Evolutionary conservation across 2,113 vertebrate species (phyloP).

Genomic region (Probosciger aterrimus): DNA sequence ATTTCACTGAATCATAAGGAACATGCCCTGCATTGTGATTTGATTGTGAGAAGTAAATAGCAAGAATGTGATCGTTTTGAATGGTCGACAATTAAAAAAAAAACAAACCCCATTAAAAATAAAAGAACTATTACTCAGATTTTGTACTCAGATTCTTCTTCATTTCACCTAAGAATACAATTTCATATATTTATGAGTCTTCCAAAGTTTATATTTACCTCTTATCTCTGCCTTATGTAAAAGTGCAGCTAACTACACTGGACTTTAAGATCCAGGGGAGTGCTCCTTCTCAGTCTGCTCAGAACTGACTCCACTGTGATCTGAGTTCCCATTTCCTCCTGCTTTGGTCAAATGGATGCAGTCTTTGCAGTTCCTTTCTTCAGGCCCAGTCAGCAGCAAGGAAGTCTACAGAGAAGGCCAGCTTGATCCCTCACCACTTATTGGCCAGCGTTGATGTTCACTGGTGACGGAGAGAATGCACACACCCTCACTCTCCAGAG

Average conservation of each 20-base stretch:
- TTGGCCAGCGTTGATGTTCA: not conserved
- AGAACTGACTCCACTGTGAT: fast-evolving
- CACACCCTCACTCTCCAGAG: not conserved
- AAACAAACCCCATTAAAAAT: not conserved
- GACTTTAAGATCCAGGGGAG: not conserved
- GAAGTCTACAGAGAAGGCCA: not conserved
- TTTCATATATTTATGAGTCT: not conserved
- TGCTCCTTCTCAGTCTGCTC: not conserved
- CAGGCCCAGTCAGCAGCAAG: not conserved
- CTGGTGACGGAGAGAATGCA: not conserved
- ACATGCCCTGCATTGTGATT: not conserved
- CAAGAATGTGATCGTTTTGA: not conserved
- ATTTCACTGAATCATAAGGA: not conserved
- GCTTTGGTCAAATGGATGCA: not conserved
- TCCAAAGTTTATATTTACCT: not conserved
- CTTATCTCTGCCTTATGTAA: not conserved
- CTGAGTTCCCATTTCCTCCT: not conserved
- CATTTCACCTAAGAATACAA: not conserved
- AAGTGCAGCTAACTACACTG: not conserved
- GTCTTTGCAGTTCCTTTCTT: not conserved
- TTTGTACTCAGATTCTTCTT: not conserved
- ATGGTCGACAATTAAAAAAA: not conserved
- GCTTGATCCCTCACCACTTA: not conserved
- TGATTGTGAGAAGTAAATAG: not conserved
- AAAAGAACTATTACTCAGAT: not conserved